These are phyloP conservation scores for Catocala fraxini DNA, from an alignment of 2,888 invertebrate genomes.

Conservation along the genomic window DNA sequence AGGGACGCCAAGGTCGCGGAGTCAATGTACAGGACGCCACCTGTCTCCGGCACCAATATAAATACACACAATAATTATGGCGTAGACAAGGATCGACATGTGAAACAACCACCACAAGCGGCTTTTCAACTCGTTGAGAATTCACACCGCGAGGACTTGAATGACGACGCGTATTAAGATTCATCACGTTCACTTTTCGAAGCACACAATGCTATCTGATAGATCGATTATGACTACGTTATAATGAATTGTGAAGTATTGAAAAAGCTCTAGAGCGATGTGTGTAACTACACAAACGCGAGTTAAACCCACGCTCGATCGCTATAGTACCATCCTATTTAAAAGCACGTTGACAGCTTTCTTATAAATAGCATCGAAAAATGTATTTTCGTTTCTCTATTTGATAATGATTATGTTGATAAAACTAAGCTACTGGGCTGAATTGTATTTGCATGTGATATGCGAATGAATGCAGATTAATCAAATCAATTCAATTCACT, in stretches of 20 bases:
- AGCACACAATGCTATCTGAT: slow-evolving; percentile 41
- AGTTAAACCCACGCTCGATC: slow-evolving; percentile 48
- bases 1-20: slow-evolving; percentile 77
- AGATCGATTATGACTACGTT: slow-evolving; percentile 18
- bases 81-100: slow-evolving; percentile 51
- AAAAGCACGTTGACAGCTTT: slow-evolving; percentile 51
- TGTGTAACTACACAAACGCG: slow-evolving; percentile 31
- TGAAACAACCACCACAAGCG: slow-evolving; percentile 46
- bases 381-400: slow-evolving; percentile 16
- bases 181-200: slow-evolving; percentile 55
- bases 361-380: slow-evolving; percentile 30
- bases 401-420: too few species aligned
- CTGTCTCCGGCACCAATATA: slow-evolving; percentile 75
- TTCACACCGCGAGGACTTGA: slow-evolving; percentile 49
- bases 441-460: slow-evolving; percentile 10
- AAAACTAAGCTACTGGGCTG: slow-evolving; percentile 15
- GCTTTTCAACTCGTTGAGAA: slow-evolving; percentile 54
- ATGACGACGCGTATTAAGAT: slow-evolving; percentile 50
- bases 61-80: slow-evolving; percentile 65
- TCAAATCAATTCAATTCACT: slow-evolving; percentile 18
- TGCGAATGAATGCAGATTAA: slow-evolving; percentile 24
- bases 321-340: slow-evolving; percentile 52
- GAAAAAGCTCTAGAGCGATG: slow-evolving; percentile 12
- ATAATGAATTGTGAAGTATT: slow-evolving; percentile 7
- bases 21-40: slow-evolving; percentile 84